A percentile compares a stretch with the other conserved stretches of the same genome.
Evolutionary conservation across 2,797 vertebrate genomes (phyloP).

Genomic region (Pangasius mekongensis): DNA sequence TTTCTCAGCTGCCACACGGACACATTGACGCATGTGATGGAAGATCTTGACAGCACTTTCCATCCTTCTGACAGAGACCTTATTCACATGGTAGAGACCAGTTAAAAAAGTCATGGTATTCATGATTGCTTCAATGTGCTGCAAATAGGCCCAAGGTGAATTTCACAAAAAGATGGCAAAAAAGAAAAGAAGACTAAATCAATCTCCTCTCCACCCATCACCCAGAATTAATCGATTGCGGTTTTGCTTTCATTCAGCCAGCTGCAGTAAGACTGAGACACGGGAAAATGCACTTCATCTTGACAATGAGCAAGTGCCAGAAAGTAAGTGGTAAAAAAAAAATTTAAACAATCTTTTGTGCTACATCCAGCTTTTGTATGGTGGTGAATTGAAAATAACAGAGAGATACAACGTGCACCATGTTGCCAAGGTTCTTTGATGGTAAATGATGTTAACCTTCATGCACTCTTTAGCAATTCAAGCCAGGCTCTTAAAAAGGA

Average conservation of each 20-base stretch:
- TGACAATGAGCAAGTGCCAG: neutral
- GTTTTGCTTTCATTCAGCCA: slow-evolving; percentile 2
- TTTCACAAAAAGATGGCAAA: slow-evolving; percentile 35
- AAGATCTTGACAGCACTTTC: slow-evolving; percentile 8
- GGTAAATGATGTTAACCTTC: slow-evolving; percentile 11
- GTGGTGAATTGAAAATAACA: neutral
- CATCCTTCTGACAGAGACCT: neutral
- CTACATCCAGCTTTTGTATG: neutral
- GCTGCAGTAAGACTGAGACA: slow-evolving; percentile 8
- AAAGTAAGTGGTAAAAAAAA: neutral
- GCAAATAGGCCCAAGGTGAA: slow-evolving; percentile 19
- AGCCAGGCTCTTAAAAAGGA: neutral
- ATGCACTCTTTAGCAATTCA: slow-evolving; percentile 5
- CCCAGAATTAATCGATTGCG: slow-evolving; percentile 29
- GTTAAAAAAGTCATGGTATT: slow-evolving; percentile 2
- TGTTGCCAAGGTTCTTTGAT: neutral
- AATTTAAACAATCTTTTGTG: neutral
- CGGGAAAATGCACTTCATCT: slow-evolving; percentile 20
- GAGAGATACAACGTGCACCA: neutral
- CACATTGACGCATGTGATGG: slow-evolving; percentile 29
- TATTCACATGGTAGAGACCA: slow-evolving; percentile 17
- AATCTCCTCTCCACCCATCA: slow-evolving; percentile 7
- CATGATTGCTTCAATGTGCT: slow-evolving; percentile 21
- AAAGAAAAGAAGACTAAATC: slow-evolving; percentile 35
- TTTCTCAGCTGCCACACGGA: slow-evolving; percentile 19